phyloP scores from a whole-genome alignment of 2,113 vertebrate species.

The Hepsetus odoe region DNA sequence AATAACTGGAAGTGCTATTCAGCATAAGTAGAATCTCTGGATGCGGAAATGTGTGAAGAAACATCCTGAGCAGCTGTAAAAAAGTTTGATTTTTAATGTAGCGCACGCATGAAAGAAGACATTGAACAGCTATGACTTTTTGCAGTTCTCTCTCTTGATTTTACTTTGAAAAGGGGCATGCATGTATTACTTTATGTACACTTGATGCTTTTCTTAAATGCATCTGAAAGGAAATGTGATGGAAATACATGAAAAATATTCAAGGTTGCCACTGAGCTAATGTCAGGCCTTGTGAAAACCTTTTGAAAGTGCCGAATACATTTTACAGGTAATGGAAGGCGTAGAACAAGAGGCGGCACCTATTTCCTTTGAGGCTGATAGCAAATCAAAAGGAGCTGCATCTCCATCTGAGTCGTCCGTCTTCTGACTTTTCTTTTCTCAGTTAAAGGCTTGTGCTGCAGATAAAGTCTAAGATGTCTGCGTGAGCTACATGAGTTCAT shows the following conservation, averaged over 20 bases:
- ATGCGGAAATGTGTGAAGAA: background rate
- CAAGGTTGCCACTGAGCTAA: background rate
- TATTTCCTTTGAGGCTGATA: background rate
- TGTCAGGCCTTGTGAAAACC: background rate
- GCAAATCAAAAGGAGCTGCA: background rate
- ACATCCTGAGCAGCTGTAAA: background rate
- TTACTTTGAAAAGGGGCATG: background rate
- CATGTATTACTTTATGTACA: background rate
- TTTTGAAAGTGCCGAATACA: background rate
- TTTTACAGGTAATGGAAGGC: slow-evolving; percentile 2
- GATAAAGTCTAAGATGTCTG: background rate
- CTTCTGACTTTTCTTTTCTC: background rate
- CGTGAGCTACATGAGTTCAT: background rate
- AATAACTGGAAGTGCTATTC: too few relatives aligned
- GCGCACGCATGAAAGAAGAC: background rate
- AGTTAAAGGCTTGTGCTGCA: background rate
- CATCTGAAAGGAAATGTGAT: background rate
- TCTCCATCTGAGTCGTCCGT: background rate
- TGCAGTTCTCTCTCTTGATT: background rate
- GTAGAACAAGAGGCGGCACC: background rate
- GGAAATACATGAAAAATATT: background rate
- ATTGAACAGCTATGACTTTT: background rate
- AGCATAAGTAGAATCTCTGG: too few relatives aligned
- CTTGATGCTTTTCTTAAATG: background rate
- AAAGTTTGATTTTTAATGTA: background rate